phyloP scores from a whole-genome alignment of 1,140 invertebrate species.

The Drosophila kohkoa region DNA sequence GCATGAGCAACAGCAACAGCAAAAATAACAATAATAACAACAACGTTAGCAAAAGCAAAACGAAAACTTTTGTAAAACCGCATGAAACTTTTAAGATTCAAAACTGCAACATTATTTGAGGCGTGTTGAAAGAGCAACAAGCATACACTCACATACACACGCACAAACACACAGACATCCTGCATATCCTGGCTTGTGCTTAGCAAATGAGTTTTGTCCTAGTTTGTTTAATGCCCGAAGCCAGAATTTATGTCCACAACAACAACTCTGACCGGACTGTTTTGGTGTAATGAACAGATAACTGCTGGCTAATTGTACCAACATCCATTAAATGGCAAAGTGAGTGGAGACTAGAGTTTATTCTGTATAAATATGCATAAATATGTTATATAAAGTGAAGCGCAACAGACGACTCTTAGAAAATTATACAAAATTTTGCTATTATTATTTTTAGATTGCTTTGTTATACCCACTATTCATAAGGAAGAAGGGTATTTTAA shows the following conservation, averaged over 20 bases:
- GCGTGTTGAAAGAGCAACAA: conserved; percentile 60
- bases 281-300: conserved; percentile 75
- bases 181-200: conserved; percentile 72
- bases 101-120: conserved; percentile 78
- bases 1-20: conserved; percentile 38
- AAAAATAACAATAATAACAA: conserved; percentile 14
- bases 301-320: conserved; percentile 76
- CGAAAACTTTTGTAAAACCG: conserved; percentile 65
- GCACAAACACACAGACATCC: conserved; percentile 33
- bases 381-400: neutral
- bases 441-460: too few relatives aligned
- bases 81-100: conserved; percentile 75
- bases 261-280: conserved; percentile 26
- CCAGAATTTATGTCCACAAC: conserved; percentile 36
- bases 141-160: conserved; percentile 28
- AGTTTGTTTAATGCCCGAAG: conserved; percentile 71
- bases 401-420: too few relatives aligned
- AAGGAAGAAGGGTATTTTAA: too few relatives aligned
- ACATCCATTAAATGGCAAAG: conserved; percentile 26
- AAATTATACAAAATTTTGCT: too few relatives aligned
- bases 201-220: conserved; percentile 77
- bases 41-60: conserved; percentile 21
- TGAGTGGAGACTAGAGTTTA: conserved; percentile 5
- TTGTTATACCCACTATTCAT: too few relatives aligned
- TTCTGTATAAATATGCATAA: conserved; percentile 15